Percentiles rank a stretch among this genome's conserved stretches.
These are phyloP conservation scores for Pararge aegeria DNA, from an alignment of 1,140 invertebrate genomes.

Conservation along the genomic window DNA sequence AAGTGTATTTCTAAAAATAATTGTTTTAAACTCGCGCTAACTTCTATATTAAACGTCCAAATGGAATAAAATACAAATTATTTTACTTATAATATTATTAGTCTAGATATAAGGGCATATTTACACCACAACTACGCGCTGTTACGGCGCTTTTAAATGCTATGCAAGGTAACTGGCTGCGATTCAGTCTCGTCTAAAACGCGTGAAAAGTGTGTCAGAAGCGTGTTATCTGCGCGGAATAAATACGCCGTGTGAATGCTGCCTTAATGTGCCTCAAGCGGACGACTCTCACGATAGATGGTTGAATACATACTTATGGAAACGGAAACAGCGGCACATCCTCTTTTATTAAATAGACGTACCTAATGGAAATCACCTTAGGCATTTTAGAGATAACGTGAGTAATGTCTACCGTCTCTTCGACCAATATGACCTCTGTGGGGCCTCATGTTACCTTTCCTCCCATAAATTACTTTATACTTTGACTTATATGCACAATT, in stretches of 20 bases:
- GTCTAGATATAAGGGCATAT: no score
- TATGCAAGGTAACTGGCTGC: no score
- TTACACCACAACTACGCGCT: no score
- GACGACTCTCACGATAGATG: constrained; percentile 8
- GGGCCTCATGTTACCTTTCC: constrained; percentile 16
- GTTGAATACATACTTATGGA: constrained; percentile 1
- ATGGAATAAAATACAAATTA: no score
- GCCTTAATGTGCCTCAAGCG: not conserved
- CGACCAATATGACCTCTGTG: constrained; percentile 28
- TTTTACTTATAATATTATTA: no score
- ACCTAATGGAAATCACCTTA: constrained; percentile 23
- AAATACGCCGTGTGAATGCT: no score
- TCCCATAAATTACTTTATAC: constrained; percentile 11
- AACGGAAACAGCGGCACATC: constrained; percentile 30
- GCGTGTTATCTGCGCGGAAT: no score
- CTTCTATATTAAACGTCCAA: no score
- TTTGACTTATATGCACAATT: constrained; percentile 8
- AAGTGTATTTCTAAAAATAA: no score
- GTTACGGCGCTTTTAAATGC: no score
- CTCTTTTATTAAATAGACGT: constrained; percentile 28
- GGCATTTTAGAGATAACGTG: constrained; percentile 32
- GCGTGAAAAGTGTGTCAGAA: no score
- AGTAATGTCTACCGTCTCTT: constrained; percentile 24
- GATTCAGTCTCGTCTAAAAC: not conserved
- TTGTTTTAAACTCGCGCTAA: no score